A percentile compares a stretch with the other conserved stretches of the same genome.
Evolutionary conservation across 1,140 invertebrate species (phyloP).

Genomic region (Eciton burchellii): DNA sequence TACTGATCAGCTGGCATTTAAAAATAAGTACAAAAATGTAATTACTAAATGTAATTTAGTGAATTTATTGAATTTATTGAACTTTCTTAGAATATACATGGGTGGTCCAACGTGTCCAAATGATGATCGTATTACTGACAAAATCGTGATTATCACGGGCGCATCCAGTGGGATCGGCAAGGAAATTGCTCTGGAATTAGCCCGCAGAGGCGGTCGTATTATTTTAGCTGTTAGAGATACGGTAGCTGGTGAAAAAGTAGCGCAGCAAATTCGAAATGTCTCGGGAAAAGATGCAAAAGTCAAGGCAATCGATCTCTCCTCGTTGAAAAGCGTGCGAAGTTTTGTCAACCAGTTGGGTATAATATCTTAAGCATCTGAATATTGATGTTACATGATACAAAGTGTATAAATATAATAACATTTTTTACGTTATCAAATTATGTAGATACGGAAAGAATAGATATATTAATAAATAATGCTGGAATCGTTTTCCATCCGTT

Average conservation of each 20-base stretch:
- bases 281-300: background rate
- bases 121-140: background rate
- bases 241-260: background rate
- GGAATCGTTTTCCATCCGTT: background rate
- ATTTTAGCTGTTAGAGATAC: background rate
- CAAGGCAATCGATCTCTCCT: background rate
- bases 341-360: conserved; percentile 5
- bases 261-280: background rate
- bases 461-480: conserved; percentile 9
- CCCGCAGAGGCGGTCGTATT: background rate
- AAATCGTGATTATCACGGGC: background rate
- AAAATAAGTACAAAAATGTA: background rate
- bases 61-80: no score
- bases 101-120: background rate
- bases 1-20: background rate
- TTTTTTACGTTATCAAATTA: background rate
- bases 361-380: conserved; percentile 81
- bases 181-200: background rate
- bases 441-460: background rate
- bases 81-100: background rate
- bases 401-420: background rate
- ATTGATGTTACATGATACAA: background rate
- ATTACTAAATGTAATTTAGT: no score
- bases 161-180: background rate
- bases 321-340: background rate